A percentile compares a stretch with the other conserved stretches of the same genome.
phyloP scores from a whole-genome alignment of 2,113 vertebrate species.

The Acrocephalus arundinaceus region DNA sequence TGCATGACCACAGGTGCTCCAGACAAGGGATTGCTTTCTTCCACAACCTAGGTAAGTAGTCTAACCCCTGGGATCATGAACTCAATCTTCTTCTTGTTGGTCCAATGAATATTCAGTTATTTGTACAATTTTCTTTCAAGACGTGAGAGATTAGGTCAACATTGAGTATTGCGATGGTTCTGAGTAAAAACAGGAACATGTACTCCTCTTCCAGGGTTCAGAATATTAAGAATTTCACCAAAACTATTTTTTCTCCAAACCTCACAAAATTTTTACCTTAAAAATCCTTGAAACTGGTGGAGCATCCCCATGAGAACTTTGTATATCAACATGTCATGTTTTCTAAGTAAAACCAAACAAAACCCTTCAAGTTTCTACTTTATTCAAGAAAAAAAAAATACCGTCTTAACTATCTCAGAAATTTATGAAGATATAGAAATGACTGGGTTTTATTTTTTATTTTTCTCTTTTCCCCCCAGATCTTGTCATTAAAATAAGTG shows the following conservation, averaged over 20 bases:
- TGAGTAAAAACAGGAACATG: neutral
- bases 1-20: fast-evolving
- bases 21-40: neutral
- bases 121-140: neutral
- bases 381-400: neutral
- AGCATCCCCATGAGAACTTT: neutral
- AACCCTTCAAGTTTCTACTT: fast-evolving
- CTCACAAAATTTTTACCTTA: neutral
- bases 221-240: neutral
- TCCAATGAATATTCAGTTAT: neutral
- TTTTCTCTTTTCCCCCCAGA: fast-evolving
- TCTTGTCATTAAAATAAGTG: neutral
- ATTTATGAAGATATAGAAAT: neutral
- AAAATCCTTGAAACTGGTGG: neutral
- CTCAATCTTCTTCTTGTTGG: neutral
- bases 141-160: neutral
- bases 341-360: neutral
- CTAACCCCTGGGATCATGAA: neutral
- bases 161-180: neutral
- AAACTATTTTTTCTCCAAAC: neutral
- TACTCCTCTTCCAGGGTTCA: neutral
- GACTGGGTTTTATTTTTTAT: fast-evolving
- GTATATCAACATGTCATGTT: neutral
- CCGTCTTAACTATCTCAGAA: neutral
- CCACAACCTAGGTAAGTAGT: neutral